Conservation (phyloP, 2,797 vertebrate species). For the Microcaecilia unicolor region DNA sequence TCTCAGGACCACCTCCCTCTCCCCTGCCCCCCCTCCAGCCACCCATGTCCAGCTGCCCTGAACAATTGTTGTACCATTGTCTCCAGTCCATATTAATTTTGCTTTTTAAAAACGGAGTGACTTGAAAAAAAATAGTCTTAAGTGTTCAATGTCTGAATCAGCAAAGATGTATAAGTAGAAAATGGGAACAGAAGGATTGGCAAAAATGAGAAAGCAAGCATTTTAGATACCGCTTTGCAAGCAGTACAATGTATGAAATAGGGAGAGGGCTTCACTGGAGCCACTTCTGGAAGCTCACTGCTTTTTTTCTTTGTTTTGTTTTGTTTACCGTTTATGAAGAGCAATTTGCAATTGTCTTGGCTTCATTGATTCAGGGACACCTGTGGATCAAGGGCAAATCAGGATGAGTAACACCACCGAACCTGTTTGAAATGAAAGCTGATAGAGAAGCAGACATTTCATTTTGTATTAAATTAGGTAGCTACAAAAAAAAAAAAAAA, state of each 20-base stretch:
- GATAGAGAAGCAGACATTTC: background rate
- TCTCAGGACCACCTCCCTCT: no score
- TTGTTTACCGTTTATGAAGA: conserved; percentile 17
- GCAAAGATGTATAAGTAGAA: background rate
- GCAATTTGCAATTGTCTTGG: conserved; percentile 12
- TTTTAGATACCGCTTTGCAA: conserved; percentile 2
- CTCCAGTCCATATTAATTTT: no score
- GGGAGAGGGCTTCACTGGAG: background rate
- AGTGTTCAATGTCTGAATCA: background rate
- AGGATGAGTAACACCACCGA: background rate
- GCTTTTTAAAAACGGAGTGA: background rate
- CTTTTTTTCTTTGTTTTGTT: no score
- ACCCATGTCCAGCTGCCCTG: no score
- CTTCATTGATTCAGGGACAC: conserved; percentile 14
- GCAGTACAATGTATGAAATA: background rate
- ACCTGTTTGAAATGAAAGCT: conserved; percentile 1
- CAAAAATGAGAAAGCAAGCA: conserved; percentile 1
- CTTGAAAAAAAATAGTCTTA: background rate
- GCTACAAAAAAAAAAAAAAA: no score
- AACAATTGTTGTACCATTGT: no score
- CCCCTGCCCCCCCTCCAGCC: no score
- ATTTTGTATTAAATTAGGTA: background rate
- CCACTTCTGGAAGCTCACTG: background rate
- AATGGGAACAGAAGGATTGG: background rate
- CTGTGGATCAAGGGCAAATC: conserved; percentile 10